These are phyloP conservation scores for Dugesia japonica DNA, from an alignment of 2,888 invertebrate genomes.

Conservation along the genomic window DNA sequence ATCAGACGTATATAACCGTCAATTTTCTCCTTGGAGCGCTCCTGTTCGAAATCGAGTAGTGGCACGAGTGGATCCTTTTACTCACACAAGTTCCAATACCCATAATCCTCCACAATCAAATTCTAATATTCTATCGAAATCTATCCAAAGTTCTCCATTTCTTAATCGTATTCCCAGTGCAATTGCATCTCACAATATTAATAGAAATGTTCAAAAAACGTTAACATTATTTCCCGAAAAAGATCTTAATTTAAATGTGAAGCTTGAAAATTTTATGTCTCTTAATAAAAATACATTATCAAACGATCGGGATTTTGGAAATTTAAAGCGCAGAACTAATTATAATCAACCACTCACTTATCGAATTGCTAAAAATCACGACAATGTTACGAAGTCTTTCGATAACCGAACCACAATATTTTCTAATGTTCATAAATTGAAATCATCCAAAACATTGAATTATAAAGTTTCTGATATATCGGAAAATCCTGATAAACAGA, in stretches of 20 bases:
- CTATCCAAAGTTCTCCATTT: not conserved
- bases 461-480: not conserved
- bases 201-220: not conserved
- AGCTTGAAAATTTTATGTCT: not conserved
- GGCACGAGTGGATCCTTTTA: not conserved
- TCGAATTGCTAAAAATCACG: not conserved
- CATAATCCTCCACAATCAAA: not conserved
- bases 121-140: not conserved
- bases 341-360: conserved; percentile 3
- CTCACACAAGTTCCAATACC: conserved; percentile 2
- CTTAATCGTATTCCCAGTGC: not conserved
- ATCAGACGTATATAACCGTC: not conserved
- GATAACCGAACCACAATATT: not conserved
- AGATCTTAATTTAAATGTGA: not conserved
- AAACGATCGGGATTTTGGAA: not conserved
- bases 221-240: not conserved
- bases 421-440: not conserved
- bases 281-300: not conserved
- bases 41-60: conserved; percentile 12
- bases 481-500: not conserved
- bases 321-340: not conserved
- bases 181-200: not conserved
- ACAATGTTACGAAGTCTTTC: not conserved
- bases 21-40: not conserved
- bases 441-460: not conserved